Base-by-base conservation (phyloP, 2,888 invertebrate species). In the Anorthoa munda region DNA sequence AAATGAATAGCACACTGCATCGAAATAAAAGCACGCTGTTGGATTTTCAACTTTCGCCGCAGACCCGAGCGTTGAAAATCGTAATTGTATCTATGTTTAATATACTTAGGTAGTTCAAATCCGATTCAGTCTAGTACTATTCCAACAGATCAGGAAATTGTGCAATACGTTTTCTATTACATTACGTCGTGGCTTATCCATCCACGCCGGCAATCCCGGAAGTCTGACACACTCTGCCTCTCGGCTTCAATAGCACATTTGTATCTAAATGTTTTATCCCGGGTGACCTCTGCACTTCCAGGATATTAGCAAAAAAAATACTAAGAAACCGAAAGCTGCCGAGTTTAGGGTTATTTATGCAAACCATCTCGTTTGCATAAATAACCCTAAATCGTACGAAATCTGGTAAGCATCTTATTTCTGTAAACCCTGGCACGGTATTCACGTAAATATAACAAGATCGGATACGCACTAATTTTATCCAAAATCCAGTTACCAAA, bases 91-190 rank as follows among this genome's bases (percentile, higher is more conserved):
- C 23, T 45, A 50, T 11, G 18, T 31, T 23, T 53, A 56, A 59
- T 59, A 73, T 51, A 53, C 58, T 17, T 46, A 59, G 26, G 17
- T 31, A 61, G 59, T 23, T 69, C 72, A 58, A 74, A 75, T 83
- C 66, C 64, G 69, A 75, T 77, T 55, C 59, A 70, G 51, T 74
- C 63, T 74, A n/a, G 69, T 76, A 66, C 72, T 66, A 71, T 75
- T 77, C 79, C 77, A 81, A 75, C 75, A 82, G 87, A 87, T 85
- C 90, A 90, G 92, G 92, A 93, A 92, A 92, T 94, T 93, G 91
- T 92, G 92, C 88, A 94, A 94, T 92, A 90, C 84, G 89, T 89
- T 90, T 92, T 91, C 90, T 89, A 91, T 92, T 91, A 89, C 89
- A 91, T 90, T 89, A 88, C 85, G 81, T 83, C 87, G 88, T 90